Evolutionary conservation across 2,113 vertebrate species (phyloP).

Genomic region (Blennius ocellaris): DNA sequence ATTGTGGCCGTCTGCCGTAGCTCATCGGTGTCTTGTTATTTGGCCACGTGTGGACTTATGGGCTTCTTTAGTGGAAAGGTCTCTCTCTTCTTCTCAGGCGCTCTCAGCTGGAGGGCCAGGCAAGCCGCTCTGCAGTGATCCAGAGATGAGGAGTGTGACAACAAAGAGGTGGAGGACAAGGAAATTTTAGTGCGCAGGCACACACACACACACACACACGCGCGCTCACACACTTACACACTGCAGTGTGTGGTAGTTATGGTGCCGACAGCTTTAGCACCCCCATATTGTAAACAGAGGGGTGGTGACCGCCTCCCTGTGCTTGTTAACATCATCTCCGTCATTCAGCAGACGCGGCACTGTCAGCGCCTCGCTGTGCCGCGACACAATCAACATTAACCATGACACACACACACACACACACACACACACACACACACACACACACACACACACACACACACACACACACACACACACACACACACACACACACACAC

Average conservation of each 20-base stretch:
- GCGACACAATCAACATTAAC: slow-evolving; percentile 86
- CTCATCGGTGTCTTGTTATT: slow-evolving; percentile 26
- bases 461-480: slow-evolving; percentile 28
- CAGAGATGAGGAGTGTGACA: slow-evolving; percentile 72
- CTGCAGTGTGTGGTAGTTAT: slow-evolving; percentile 73
- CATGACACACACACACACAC: slow-evolving; percentile 72
- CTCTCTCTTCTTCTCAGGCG: slow-evolving; percentile 39
- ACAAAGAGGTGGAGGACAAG: slow-evolving; percentile 74
- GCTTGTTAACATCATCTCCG: slow-evolving; percentile 88
- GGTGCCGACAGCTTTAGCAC: slow-evolving; percentile 84
- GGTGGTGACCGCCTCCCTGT: slow-evolving; percentile 81
- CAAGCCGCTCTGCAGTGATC: slow-evolving; percentile 51
- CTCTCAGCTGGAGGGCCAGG: slow-evolving; percentile 71
- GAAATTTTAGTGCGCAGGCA: slow-evolving; percentile 58
- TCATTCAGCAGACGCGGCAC: slow-evolving; percentile 83
- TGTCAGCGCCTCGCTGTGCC: slow-evolving; percentile 84
- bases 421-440: slow-evolving; percentile 18
- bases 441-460: slow-evolving; percentile 32
- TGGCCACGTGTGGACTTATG: slow-evolving; percentile 1
- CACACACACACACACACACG: slow-evolving; percentile 33
- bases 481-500: background rate
- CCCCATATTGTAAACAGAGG: slow-evolving; percentile 86
- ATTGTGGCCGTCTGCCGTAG: slow-evolving; percentile 9
- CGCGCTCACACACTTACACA: slow-evolving; percentile 33
- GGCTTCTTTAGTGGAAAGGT: slow-evolving; percentile 50